These are phyloP conservation scores for Glossophaga mutica DNA, from an alignment of 2,797 vertebrate species.

Conservation along the genomic window DNA sequence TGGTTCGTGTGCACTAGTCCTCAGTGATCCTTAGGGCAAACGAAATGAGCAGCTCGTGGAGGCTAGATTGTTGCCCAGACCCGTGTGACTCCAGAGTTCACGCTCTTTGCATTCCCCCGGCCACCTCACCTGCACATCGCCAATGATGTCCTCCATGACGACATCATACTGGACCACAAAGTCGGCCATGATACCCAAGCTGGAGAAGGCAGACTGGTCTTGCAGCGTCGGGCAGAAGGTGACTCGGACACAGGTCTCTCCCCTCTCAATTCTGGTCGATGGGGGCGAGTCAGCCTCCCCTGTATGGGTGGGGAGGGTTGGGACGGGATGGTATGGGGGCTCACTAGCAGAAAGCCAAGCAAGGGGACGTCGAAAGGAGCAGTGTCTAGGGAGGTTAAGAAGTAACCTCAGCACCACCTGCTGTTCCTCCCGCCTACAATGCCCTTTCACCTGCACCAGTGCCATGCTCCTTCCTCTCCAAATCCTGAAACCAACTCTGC, in stretches of 20 bases:
- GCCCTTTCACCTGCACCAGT: not conserved
- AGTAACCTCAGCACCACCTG: not conserved
- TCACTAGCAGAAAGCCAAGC: not conserved
- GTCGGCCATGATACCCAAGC: slow-evolving; percentile 85
- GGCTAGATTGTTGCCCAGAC: not conserved
- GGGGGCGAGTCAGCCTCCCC: slow-evolving; percentile 78
- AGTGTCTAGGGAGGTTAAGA: not conserved
- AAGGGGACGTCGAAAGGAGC: not conserved
- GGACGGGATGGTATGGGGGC: not conserved
- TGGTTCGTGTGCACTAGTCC: not conserved
- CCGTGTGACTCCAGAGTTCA: not conserved
- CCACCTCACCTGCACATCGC: slow-evolving; percentile 85
- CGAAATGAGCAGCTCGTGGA: not conserved
- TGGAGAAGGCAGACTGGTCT: slow-evolving; percentile 83
- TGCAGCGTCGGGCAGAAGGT: slow-evolving; percentile 82
- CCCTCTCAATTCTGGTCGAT: slow-evolving; percentile 82
- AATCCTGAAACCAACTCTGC: not conserved
- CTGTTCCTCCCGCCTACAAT: not conserved
- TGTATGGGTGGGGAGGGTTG: slow-evolving; percentile 31
- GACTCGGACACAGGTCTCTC: slow-evolving; percentile 79
- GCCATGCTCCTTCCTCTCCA: not conserved
- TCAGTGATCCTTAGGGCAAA: not conserved
- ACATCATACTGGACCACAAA: slow-evolving; percentile 88
- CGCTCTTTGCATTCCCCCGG: not conserved
- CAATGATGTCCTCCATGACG: slow-evolving; percentile 83